Evolutionary conservation across 2,797 vertebrate genomes (phyloP), one percentile per base, ranked within the genome.

Genomic region (Muraenolepis orangiensis): DNA sequence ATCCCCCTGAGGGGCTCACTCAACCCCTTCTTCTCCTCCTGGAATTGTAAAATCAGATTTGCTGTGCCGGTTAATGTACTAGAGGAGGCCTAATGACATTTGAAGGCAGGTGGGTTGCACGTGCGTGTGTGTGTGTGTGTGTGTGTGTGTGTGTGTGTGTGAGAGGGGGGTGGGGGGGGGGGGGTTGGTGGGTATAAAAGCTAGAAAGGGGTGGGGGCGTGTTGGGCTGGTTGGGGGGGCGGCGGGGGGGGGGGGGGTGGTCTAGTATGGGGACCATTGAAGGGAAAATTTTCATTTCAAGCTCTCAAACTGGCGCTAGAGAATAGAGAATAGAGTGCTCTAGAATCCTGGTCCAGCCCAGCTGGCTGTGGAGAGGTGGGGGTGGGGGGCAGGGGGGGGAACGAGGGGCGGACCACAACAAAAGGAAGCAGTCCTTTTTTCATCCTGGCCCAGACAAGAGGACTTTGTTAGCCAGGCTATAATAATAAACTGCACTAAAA

Each of bases 1-100:
- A 87, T 87, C 85, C 86, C 86, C 81, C 74, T 87, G 79, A 90
- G 92, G 90, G 91, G 85, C 79, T 91, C 88, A 89, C 92, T 93
- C 89, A 91, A 91, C 90, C 86, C 81, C 2, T n/a, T 74, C 79
- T 87, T 77, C 85, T 87, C 85, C 89, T 81, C 74, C 80, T 74
- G 74, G 89, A 88, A 91, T 75, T 74, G 77, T n/a, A n/a, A 84
- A 85, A 90, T 91, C 87, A 87, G 89, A 92, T 92, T 90, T 86
- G 85, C 90, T 91, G 79, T n/a, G 26, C 75, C 84, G 83, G 81
- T 90, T 92, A 93, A 93, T 91, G 88, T 91, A 85, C 85, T 86
- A 82, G 84, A 90, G 86, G 78, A 76, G 74, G 68, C 76, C 82
- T 91, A 90, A 91, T 91, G 86, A 88, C 75, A 91, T 92, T 84